A percentile compares a stretch with the other conserved stretches of the same genome.
Evolutionary conservation across 2,797 vertebrate genomes (phyloP).

Genomic region (Macropodus opercularis): DNA sequence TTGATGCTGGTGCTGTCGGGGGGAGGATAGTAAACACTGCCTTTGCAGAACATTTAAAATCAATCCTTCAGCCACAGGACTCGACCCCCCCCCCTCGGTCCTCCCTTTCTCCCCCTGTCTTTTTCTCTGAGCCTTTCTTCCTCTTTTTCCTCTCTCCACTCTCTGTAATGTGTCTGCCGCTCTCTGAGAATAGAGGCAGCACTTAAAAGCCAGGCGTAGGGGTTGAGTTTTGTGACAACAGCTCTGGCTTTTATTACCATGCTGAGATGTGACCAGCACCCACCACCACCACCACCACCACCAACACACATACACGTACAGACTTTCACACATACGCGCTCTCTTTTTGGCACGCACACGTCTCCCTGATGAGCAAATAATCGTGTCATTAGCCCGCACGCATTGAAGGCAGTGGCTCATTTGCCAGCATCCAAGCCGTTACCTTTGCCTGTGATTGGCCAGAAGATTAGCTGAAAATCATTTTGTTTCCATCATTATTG

Average conservation of each 20-base stretch:
- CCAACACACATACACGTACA: conserved; percentile 23
- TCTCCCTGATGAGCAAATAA: conserved; percentile 79
- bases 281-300: conserved; percentile 11
- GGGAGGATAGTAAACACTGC: conserved; percentile 78
- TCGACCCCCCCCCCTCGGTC: conserved; percentile 47
- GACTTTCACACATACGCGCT: conserved; percentile 25
- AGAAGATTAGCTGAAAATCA: conserved; percentile 76
- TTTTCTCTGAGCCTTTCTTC: conserved; percentile 50
- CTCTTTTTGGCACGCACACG: conserved; percentile 15
- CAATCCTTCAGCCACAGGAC: conserved; percentile 80
- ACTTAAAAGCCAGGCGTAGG: conserved; percentile 72
- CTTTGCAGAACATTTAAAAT: conserved; percentile 84
- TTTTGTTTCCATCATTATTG: conserved; percentile 67
- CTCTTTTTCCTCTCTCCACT: conserved; percentile 50
- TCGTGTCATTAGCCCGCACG: conserved; percentile 73
- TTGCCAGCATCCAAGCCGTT: conserved; percentile 70
- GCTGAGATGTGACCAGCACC: conserved; percentile 70
- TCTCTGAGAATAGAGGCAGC: conserved; percentile 73
- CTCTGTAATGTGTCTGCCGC: conserved; percentile 74
- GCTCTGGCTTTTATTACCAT: conserved; percentile 73
- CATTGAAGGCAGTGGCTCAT: conserved; percentile 70
- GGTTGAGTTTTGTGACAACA: conserved; percentile 74
- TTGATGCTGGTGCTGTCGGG: conserved; percentile 76
- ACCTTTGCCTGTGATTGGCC: conserved; percentile 75
- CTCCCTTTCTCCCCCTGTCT: no score